Evolutionary conservation across 1,140 invertebrate species (phyloP).

Genomic region (Leptinotarsa lineolata): DNA sequence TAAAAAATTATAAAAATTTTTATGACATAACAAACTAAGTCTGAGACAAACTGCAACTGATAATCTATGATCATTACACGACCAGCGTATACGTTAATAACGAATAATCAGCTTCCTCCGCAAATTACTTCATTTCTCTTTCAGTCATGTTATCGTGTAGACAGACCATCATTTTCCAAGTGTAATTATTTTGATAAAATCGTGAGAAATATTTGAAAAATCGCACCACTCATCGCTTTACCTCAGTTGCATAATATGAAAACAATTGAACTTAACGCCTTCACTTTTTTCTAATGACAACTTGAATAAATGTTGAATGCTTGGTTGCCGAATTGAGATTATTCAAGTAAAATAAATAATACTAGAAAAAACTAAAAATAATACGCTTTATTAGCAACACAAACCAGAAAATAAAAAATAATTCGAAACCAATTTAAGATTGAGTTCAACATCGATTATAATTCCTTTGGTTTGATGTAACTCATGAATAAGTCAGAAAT

Average conservation of each 20-base stretch:
- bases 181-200: not conserved
- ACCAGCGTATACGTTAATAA: not conserved
- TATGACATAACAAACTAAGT: too few species aligned
- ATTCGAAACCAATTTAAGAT: too few species aligned
- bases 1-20: too few species aligned
- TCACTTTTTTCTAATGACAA: not conserved
- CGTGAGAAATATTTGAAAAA: not conserved
- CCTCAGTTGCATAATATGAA: not conserved
- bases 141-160: not conserved
- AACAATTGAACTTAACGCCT: constrained; percentile 1
- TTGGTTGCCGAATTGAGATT: not conserved
- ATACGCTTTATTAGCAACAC: too few species aligned
- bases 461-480: too few species aligned
- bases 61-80: not conserved
- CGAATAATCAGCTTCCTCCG: not conserved
- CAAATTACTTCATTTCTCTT: not conserved
- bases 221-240: not conserved
- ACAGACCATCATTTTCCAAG: not conserved
- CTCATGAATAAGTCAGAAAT: too few species aligned
- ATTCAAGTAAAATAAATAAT: not conserved
- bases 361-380: too few species aligned
- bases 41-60: too few species aligned
- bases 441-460: too few species aligned
- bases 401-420: too few species aligned
- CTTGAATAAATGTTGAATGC: not conserved